Percentiles rank a stretch among this genome's conserved stretches.
These are phyloP conservation scores for Cephus pulcher DNA, from an alignment of 2,888 invertebrate species.

Conservation along the genomic window DNA sequence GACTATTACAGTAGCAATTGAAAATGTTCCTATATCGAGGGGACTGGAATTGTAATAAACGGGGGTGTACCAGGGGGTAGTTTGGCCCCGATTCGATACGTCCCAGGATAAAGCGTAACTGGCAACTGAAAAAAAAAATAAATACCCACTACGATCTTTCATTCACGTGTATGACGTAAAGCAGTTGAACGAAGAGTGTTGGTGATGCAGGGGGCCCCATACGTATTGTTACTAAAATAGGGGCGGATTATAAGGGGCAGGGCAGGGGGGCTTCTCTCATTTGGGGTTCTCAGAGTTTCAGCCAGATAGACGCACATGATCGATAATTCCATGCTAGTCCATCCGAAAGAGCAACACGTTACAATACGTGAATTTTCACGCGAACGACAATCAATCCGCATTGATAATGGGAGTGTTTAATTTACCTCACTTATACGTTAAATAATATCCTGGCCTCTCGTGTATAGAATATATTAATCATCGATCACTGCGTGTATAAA, in stretches of 20 bases:
- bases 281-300: conserved; percentile 44
- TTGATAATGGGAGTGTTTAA: not conserved
- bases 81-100: not conserved
- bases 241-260: conserved; percentile 50
- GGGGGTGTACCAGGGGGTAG: not conserved
- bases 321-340: conserved; percentile 50
- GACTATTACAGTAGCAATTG: not conserved
- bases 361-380: not conserved
- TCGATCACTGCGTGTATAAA: not conserved
- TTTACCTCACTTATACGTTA: not conserved
- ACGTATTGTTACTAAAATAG: conserved; percentile 52
- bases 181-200: conserved; percentile 45
- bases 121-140: conserved; percentile 2
- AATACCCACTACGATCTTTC: not conserved
- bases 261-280: conserved; percentile 27
- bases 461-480: not conserved
- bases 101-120: conserved; percentile 1
- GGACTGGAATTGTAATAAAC: not conserved
- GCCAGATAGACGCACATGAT: conserved; percentile 52
- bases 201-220: conserved; percentile 38
- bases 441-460: not conserved
- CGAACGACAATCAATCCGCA: not conserved
- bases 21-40: not conserved
- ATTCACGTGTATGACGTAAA: conserved; percentile 44
- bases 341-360: conserved; percentile 44